Evolutionary conservation across 1,140 invertebrate species (phyloP), one percentile per base, ranked within the genome.

Genomic region (Archivesica marissinica): DNA sequence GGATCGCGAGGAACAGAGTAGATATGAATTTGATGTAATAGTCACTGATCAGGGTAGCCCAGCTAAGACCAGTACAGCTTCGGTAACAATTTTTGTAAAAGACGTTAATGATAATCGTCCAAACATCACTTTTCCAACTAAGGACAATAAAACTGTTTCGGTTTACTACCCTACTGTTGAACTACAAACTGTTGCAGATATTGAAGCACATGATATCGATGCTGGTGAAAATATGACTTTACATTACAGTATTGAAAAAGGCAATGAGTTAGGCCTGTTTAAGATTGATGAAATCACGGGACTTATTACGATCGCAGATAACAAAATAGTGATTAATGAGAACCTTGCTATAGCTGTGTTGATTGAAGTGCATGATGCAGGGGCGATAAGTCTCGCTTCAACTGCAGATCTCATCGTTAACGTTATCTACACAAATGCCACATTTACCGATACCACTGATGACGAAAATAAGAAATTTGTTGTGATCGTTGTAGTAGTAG

Each of bases 1-100:
- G 72, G 98, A 99, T 93, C 95, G 98, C 87, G 98, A 99, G 95
- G 96, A 94, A 83, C 96, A 96, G 61, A 94, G 96, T 0, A 93
- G 95, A 41, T 99, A 98, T 93, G 95, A 96, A 91, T 96, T 99
- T 80, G 94, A 96, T 80, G 96, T 99, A 0, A 95, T 98, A 23
- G 98, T 98, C 0, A 97, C 96, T 93, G 98, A 99, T 95, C 97
- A 98, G 94, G 98, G 98, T 15, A 96, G 96, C 79, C 98, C 98
- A 0, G 39, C 98, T 91, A 95, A 98, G 94, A 98, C 97, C 3
- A 98, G 98, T 23, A 97, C 97, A 0, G 96, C 50, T 96, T 95
- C 85, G 41, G 95, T 99, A 2, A 94, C 95, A n/a, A 95, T 99
- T 2, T 94, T 95, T 2, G 95, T 99, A 0, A 91, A 96, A 0